Base-by-base conservation (phyloP, 2,113 vertebrate species). In the Pangasianodon gigas region DNA sequence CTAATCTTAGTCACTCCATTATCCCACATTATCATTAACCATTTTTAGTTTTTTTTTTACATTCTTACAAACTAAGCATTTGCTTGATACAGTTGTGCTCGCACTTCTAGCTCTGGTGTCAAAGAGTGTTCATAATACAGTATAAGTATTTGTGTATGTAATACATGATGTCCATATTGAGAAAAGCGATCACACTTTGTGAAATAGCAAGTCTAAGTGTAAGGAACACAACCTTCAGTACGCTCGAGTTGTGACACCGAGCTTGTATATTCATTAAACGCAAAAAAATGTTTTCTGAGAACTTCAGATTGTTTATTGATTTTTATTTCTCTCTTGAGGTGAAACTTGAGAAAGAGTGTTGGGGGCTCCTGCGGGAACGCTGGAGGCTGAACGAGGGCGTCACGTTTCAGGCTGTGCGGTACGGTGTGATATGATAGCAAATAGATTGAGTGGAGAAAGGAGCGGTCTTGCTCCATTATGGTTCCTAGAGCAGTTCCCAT, bases 291-390 rank as follows among this genome's bases (percentile, higher is more conserved):
- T 97, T 97, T 97, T 97, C 95, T 95, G 97, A 98, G 97, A 98
- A 98, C 97, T 99, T 99, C 96, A 99, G 97, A 99, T 99, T 99
- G 98, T 99, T 99, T 99, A 99, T 99, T 99, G 98, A 99, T 99
- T 99, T 99, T 99, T 98, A 98, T 99, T 98, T 99, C 97, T 98
- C 96, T 97, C 97, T 97, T 97, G 97, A 96, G 96, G 95, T 96
- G 96, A 97, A 96, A 96, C 96, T 96, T 96, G 96, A 97, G 97
- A 97, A 97, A 97, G 97, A 97, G 97, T 96, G 96, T 96, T 96
- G 97, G 96, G 95, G 96, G 93, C 65, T 96, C 97, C 96, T 96
- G 65, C 85, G 95, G 95, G 95, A 94, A 92, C 26, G 18, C 95
- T 86, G 90, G 94, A 84, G 88, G 94, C 95, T 95, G 95, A 95